A percentile compares a stretch with the other conserved stretches of the same genome.
phyloP scores from a whole-genome alignment of 2,113 vertebrate species.

The Phaethon lepturus region DNA sequence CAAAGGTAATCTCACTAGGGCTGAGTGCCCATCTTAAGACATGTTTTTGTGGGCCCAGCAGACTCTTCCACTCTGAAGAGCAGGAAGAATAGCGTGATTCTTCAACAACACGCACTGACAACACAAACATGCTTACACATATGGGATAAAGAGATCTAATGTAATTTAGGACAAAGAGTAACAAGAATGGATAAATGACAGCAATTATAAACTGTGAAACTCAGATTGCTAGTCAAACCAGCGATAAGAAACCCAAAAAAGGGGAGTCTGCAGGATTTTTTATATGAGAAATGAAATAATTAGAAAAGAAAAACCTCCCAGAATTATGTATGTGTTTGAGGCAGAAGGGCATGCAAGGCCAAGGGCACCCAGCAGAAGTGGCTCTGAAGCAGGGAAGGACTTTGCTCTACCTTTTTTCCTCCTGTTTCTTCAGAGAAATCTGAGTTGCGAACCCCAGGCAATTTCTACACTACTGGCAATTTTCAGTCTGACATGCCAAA shows the following conservation, averaged over 20 bases:
- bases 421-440: not conserved
- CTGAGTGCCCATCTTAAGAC: not conserved
- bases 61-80: not conserved
- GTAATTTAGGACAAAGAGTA: not conserved
- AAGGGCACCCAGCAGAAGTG: not conserved
- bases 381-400: not conserved
- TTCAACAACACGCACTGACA: not conserved
- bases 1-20: not conserved
- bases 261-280: not conserved
- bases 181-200: not conserved
- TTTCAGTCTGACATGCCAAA: not conserved
- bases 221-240: fast-evolving
- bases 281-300: not conserved
- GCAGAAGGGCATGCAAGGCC: not conserved
- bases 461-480: not conserved
- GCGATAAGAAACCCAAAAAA: not conserved
- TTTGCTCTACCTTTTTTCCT: not conserved
- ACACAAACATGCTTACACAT: fast-evolving
- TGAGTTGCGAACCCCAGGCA: not conserved
- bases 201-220: not conserved
- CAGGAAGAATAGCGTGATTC: not conserved
- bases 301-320: not conserved
- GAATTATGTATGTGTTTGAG: not conserved
- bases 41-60: not conserved
- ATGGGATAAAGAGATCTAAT: not conserved